Base-by-base conservation (phyloP, 2,888 invertebrate species). In the Urechis unicinctus region DNA sequence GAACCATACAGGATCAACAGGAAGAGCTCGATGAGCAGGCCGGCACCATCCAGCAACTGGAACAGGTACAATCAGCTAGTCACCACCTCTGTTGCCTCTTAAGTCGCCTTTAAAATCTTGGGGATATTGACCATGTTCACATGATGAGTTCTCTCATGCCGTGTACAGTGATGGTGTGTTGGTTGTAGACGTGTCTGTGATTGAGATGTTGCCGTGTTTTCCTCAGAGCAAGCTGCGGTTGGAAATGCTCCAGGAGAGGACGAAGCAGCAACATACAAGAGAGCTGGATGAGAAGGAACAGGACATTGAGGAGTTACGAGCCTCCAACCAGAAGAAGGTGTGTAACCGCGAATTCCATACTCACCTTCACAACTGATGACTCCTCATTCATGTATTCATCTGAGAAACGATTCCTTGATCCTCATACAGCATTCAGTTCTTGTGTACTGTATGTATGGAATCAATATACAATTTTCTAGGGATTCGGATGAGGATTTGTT, bases 11-110 rank as follows among this genome's bases (percentile, higher is more conserved):
- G 59, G 81, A 81, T 53, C 80, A 80, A 62, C 95, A 95, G 74
- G 95, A 96, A 75, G 96, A 96, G 77, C 81, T 96, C 51, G 96
- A 96, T 72, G 96, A 97, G 74, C 84, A 94, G 73, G 93, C 94
- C 2, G 94, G 92, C 3, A 89, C 90, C 80, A 88, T 91, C 70
- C 85, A 89, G 79, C 82, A 94, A 67, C 80, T 96, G 70, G 93
- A 95, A 75, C 93, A 93, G 78, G 78, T 75, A n/a, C n/a, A n/a
- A n/a, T n/a, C n/a, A n/a, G n/a, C n/a, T 56, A 41, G 58, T 55
- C 5, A 48, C 9, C 22, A 17, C 44, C 6, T 6, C 9, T 48
- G 49, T 6, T n/a, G n/a, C n/a, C n/a, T n/a, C n/a, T n/a, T n/a
- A n/a, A n/a, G n/a, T n/a, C n/a, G n/a, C n/a, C n/a, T n/a, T n/a